Evolutionary conservation across 2,888 invertebrate species (phyloP).

Genomic region (Campoletis raptor): DNA sequence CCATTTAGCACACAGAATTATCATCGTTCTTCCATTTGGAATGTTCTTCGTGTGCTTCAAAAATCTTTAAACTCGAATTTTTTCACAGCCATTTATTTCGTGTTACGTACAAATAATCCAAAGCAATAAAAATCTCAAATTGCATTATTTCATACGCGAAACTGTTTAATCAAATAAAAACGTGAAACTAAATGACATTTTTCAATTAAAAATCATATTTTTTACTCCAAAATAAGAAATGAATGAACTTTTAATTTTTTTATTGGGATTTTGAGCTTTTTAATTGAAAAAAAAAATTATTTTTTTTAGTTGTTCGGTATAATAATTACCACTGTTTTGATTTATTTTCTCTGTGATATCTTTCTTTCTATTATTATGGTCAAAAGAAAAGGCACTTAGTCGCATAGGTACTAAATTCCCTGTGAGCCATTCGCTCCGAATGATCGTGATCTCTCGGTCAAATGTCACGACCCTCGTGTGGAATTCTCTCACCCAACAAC

Average conservation of each 20-base stretch:
- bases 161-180: not conserved
- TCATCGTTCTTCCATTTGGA: not conserved
- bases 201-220: no score
- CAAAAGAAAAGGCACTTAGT: conserved; percentile 53
- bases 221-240: no score
- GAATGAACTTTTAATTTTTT: no score
- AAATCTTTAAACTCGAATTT: not conserved
- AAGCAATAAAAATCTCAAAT: not conserved
- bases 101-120: not conserved
- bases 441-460: conserved; percentile 54
- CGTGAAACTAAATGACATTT: not conserved
- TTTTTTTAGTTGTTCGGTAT: not conserved
- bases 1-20: conserved; percentile 2
- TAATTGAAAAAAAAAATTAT: no score
- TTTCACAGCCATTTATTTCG: not conserved
- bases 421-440: conserved; percentile 47
- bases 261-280: no score
- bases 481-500: conserved; percentile 61
- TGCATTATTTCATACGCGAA: not conserved
- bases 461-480: conserved; percentile 71
- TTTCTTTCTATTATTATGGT: conserved; percentile 58
- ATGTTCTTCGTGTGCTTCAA: not conserved
- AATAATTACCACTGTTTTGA: not conserved
- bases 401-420: conserved; percentile 41
- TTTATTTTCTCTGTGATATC: not conserved